phyloP scores from a whole-genome alignment of 2,888 invertebrate genomes.

The Auanema sp. region DNA sequence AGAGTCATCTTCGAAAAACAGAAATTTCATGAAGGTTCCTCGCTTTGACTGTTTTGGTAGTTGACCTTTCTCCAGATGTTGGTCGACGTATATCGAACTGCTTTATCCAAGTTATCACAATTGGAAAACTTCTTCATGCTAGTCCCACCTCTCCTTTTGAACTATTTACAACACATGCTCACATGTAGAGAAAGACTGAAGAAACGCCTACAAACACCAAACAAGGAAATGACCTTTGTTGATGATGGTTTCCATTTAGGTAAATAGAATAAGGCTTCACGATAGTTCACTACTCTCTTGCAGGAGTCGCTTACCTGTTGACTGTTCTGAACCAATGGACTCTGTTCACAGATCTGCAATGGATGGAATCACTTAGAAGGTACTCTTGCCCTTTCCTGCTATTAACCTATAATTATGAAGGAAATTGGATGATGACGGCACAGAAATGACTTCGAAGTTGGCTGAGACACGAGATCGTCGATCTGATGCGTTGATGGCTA shows the following conservation, averaged over 20 bases:
- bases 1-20: slow-evolving; percentile 24
- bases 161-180: slow-evolving; percentile 90
- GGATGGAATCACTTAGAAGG: slow-evolving; percentile 79
- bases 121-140: slow-evolving; percentile 88
- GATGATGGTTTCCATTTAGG: slow-evolving; percentile 99
- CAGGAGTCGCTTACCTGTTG: slow-evolving; percentile 83
- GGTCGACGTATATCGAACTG: slow-evolving; percentile 87
- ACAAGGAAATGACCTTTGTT: slow-evolving; percentile 83
- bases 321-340: slow-evolving; percentile 83
- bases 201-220: slow-evolving; percentile 75
- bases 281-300: slow-evolving; percentile 5
- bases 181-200: slow-evolving; percentile 87
- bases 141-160: slow-evolving; percentile 85
- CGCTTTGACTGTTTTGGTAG: too few species aligned
- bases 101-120: slow-evolving; percentile 74
- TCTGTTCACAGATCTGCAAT: slow-evolving; percentile 88
- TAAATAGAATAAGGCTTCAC: slow-evolving; percentile 16
- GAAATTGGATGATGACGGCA: slow-evolving; percentile 21
- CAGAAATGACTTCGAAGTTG: slow-evolving; percentile 10
- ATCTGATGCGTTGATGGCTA: slow-evolving; percentile 19
- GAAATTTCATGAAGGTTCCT: slow-evolving; percentile 37
- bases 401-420: slow-evolving; percentile 10
- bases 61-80: slow-evolving; percentile 75
- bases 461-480: slow-evolving; percentile 19
- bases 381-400: slow-evolving; percentile 8